Conservation (phyloP, 2,888 invertebrate genomes). For the Harpalus rufipes region DNA sequence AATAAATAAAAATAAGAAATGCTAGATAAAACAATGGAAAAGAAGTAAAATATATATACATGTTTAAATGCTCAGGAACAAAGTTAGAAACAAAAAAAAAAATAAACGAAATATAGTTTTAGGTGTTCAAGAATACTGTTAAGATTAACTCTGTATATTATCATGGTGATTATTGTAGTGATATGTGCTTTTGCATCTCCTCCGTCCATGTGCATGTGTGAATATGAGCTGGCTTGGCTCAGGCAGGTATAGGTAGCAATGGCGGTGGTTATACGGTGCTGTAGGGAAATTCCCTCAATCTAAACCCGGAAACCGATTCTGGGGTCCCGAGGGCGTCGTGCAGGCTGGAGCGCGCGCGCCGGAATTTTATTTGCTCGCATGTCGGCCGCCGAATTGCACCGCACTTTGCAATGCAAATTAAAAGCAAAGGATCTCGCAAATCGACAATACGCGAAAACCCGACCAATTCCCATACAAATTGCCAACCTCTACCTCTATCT, state of each 20-base stretch:
- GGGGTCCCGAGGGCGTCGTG: constrained; percentile 76
- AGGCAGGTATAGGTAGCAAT: constrained; percentile 24
- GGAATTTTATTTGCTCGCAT: constrained; percentile 74
- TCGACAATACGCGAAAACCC: constrained; percentile 76
- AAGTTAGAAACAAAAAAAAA: too few relatives aligned
- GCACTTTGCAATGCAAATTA: constrained; percentile 77
- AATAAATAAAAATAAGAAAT: too few relatives aligned
- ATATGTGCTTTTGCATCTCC: neutral
- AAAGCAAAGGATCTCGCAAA: constrained; percentile 77
- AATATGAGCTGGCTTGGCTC: neutral
- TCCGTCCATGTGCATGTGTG: neutral
- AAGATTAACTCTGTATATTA: too few relatives aligned
- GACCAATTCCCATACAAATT: constrained; percentile 72
- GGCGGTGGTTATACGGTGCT: constrained; percentile 71
- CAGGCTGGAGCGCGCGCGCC: constrained; percentile 67
- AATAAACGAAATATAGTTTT: too few relatives aligned
- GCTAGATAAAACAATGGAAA: too few relatives aligned
- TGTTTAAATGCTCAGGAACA: too few relatives aligned
- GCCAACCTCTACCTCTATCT: neutral
- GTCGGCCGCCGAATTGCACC: constrained; percentile 75
- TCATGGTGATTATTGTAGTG: neutral
- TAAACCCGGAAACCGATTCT: constrained; percentile 78
- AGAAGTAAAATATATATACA: too few relatives aligned
- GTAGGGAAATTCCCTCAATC: constrained; percentile 77
- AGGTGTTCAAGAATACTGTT: too few relatives aligned